A percentile compares a stretch with the other conserved stretches of the same genome.
These are phyloP conservation scores for Myxocyprinus asiaticus DNA, from an alignment of 2,113 vertebrate species.

Conservation along the genomic window DNA sequence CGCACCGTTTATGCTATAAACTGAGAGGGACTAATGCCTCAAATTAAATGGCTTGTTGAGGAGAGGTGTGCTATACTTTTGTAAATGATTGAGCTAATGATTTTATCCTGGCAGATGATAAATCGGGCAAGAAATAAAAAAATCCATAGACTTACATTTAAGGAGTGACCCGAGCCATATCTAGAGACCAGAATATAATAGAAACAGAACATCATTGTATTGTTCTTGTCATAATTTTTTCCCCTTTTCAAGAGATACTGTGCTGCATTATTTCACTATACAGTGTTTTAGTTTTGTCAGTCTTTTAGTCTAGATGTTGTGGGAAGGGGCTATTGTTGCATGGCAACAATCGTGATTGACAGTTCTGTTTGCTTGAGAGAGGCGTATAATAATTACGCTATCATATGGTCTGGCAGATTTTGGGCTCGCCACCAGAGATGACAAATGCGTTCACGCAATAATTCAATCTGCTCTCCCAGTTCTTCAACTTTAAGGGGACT, in stretches of 20 bases:
- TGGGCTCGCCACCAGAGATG: conserved; percentile 79
- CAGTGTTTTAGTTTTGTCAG: not conserved
- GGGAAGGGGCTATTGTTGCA: conserved; percentile 53
- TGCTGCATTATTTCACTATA: not conserved
- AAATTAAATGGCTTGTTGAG: too few species aligned
- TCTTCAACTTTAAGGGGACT: conserved; percentile 82
- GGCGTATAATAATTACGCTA: conserved; percentile 80
- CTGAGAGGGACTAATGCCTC: too few species aligned
- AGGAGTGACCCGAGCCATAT: too few species aligned
- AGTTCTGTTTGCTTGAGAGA: conserved; percentile 76
- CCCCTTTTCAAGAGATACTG: too few species aligned
- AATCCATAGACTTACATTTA: too few species aligned
- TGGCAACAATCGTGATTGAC: conserved; percentile 68
- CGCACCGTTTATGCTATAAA: too few species aligned
- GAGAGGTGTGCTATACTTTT: too few species aligned
- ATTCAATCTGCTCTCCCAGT: conserved; percentile 85
- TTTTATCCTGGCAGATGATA: too few species aligned
- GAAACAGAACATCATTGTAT: too few species aligned
- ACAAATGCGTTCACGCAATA: conserved; percentile 83
- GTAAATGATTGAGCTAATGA: too few species aligned
- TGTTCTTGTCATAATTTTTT: not conserved
- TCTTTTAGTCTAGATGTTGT: conserved; percentile 1
- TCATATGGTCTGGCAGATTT: conserved; percentile 87
- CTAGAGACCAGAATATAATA: too few species aligned
- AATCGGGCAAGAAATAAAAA: too few species aligned